Percentiles rank a stretch among this genome's conserved stretches.
Conservation (phyloP, 2,113 vertebrate species). For the Circaetus gallicus region DNA sequence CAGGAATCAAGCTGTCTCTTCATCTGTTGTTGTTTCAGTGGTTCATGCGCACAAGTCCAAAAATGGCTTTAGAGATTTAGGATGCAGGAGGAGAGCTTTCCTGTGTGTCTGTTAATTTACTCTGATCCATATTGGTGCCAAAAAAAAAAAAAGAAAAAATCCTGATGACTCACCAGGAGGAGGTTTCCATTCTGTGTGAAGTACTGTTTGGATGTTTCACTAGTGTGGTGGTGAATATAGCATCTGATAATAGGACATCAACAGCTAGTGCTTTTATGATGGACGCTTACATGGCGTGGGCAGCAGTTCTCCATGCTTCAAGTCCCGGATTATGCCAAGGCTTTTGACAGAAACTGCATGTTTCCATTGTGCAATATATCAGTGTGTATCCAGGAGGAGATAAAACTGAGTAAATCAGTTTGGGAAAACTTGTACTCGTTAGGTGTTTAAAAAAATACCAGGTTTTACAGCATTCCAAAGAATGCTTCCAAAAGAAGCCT, state of each 20-base stretch:
- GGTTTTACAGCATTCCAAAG: neutral
- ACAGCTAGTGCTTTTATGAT: neutral
- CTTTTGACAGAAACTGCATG: neutral
- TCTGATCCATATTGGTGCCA: neutral
- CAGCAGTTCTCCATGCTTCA: neutral
- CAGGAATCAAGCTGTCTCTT: neutral
- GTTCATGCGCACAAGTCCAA: neutral
- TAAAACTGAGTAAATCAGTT: neutral
- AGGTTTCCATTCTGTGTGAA: neutral
- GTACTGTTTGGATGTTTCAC: neutral
- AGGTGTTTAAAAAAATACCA: neutral
- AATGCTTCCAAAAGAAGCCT: neutral
- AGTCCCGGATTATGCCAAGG: neutral
- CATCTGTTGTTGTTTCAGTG: neutral
- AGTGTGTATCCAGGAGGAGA: neutral
- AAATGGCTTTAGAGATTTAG: neutral
- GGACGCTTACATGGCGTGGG: neutral
- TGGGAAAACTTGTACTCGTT: neutral
- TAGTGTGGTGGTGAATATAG: neutral
- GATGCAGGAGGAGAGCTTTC: neutral
- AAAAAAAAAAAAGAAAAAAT: neutral
- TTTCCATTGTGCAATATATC: neutral
- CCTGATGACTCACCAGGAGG: neutral
- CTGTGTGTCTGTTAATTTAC: neutral
- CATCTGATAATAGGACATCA: neutral